Conservation (phyloP, 53 echinoderm and acorn worm genomes). For the Echinometra lucunter region DNA sequence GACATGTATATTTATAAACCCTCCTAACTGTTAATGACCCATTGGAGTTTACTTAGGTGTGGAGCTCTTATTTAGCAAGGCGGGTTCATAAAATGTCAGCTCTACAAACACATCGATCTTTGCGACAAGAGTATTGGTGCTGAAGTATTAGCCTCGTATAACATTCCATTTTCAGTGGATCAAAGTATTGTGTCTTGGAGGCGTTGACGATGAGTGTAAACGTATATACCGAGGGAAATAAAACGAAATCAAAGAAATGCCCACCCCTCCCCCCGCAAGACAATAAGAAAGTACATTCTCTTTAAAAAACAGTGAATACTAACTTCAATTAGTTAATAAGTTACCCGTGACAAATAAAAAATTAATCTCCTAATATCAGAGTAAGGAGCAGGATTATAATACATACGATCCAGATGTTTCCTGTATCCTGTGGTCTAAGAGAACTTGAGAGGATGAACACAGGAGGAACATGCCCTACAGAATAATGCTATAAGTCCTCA, state of each 20-base stretch:
- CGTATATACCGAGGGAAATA: too few species aligned
- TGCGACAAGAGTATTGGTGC: not conserved
- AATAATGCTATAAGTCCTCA: not conserved
- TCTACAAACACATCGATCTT: not conserved
- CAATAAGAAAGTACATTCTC: too few species aligned
- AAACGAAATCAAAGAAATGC: too few species aligned
- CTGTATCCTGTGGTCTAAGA: not conserved
- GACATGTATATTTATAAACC: not conserved
- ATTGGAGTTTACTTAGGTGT: not conserved
- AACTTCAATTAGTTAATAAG: too few species aligned
- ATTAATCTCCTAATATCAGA: not conserved
- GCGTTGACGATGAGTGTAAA: not conserved
- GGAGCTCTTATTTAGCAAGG: not conserved
- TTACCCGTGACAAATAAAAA: not conserved
- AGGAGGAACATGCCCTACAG: not conserved
- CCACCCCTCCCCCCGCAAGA: too few species aligned
- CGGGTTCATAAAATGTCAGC: slow-evolving; percentile 31
- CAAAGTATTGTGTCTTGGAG: not conserved
- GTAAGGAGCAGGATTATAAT: not conserved
- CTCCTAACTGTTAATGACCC: slow-evolving; percentile 9
- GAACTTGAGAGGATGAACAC: not conserved
- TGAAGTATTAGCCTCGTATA: not conserved
- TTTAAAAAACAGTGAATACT: too few species aligned
- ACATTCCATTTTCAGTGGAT: not conserved
- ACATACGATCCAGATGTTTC: not conserved